phyloP scores from a whole-genome alignment of 2,888 invertebrate genomes.

The Cotesia congregata region DNA sequence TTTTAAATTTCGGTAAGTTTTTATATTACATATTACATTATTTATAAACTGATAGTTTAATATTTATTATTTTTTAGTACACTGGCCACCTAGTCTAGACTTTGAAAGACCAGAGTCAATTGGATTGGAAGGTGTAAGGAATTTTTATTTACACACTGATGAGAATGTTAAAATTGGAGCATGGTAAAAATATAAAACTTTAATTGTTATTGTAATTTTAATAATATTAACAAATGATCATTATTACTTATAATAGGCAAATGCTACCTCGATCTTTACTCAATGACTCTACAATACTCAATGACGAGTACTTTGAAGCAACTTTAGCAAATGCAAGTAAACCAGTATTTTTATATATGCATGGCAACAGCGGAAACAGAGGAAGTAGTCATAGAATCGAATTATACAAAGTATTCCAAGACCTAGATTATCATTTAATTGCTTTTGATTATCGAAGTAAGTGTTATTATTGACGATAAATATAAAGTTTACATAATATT shows the following conservation, averaged over 20 bases:
- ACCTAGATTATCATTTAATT: constrained; percentile 82
- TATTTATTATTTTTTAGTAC: constrained; percentile 65
- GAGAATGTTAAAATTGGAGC: constrained; percentile 73
- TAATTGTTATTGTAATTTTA: not conserved
- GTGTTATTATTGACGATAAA: constrained; percentile 42
- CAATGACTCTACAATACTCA: constrained; percentile 65
- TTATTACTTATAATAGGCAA: constrained; percentile 73
- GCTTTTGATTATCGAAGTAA: constrained; percentile 86
- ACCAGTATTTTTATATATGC: constrained; percentile 78
- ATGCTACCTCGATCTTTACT: constrained; percentile 79
- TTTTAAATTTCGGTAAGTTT: constrained; percentile 83
- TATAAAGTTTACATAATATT: constrained; percentile 7
- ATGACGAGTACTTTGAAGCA: constrained; percentile 71
- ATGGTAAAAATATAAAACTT: constrained; percentile 70
- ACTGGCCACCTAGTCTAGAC: constrained; percentile 72
- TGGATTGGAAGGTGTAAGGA: constrained; percentile 76
- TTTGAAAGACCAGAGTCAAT: constrained; percentile 74
- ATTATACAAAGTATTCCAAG: constrained; percentile 81
- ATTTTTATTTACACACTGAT: constrained; percentile 78
- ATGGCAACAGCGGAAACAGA: constrained; percentile 82
- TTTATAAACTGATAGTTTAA: constrained; percentile 17
- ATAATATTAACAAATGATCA: constrained; percentile 10
- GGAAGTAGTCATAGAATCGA: constrained; percentile 80
- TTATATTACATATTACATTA: constrained; percentile 4
- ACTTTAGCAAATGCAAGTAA: constrained; percentile 72